phyloP scores from a whole-genome alignment of 2,888 invertebrate genomes.

The Helicoverpa assulta region DNA sequence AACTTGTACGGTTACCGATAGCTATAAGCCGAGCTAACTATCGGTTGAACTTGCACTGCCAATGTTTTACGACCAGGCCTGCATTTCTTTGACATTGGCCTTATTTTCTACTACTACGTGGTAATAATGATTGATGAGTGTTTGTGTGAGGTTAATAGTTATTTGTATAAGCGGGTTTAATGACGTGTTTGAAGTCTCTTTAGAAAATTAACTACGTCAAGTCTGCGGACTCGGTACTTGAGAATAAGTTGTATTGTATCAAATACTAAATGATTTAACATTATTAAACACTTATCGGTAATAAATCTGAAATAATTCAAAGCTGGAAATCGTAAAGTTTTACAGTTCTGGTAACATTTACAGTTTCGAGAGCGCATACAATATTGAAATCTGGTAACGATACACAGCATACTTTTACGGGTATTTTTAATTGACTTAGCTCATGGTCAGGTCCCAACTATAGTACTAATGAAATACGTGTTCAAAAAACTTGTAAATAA shows the following conservation, averaged over 20 bases:
- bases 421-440: neutral
- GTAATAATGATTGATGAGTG: neutral
- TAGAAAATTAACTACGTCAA: too few species aligned
- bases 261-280: too few species aligned
- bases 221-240: too few species aligned
- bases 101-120: neutral
- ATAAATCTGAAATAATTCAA: too few species aligned
- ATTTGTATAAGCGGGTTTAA: too few species aligned
- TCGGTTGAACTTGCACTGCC: slow-evolving; percentile 26
- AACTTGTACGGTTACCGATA: slow-evolving; percentile 21
- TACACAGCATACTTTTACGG: neutral
- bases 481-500: neutral
- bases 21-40: slow-evolving; percentile 16
- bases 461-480: neutral
- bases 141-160: neutral
- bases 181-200: too few species aligned
- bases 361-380: neutral
- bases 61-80: neutral
- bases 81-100: slow-evolving; percentile 4
- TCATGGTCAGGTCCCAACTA: neutral
- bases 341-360: too few species aligned
- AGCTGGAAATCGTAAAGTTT: too few species aligned
- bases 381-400: neutral
- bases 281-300: too few species aligned
- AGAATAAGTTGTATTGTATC: too few species aligned